Percentiles rank a stretch among this genome's conserved stretches.
These are phyloP conservation scores for Hexactinellida sp. DNA, from an alignment of 37 sponge, comb jelly and placozoan species.

Conservation along the genomic window DNA sequence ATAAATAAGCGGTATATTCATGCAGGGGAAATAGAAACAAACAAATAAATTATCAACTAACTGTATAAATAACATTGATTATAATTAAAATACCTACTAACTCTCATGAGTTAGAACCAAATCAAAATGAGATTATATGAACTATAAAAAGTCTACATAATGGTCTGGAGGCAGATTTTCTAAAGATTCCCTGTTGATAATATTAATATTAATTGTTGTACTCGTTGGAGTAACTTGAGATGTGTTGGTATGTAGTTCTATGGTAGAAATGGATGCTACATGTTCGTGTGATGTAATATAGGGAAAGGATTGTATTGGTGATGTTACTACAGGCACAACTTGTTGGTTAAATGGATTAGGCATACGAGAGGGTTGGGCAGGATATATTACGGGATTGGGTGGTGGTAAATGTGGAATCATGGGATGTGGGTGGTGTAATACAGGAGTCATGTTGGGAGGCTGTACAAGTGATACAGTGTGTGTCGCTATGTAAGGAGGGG, in stretches of 20 bases:
- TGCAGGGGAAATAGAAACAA: too few relatives aligned
- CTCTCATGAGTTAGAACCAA: background rate
- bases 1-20: background rate
- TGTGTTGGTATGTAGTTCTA: background rate
- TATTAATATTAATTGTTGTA: conserved; percentile 10
- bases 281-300: background rate
- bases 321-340: background rate
- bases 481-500: background rate
- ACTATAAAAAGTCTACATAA: background rate
- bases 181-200: background rate
- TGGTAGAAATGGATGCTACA: background rate
- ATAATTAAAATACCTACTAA: too few relatives aligned
- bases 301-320: background rate
- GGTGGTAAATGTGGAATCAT: background rate
- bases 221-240: background rate
- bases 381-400: background rate
- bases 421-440: background rate
- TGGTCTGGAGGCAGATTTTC: background rate
- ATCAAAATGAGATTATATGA: background rate
- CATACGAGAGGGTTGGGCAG: background rate
- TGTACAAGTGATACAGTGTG: background rate
- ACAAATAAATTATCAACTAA: too few relatives aligned
- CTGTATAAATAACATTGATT: too few relatives aligned
- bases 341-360: background rate
- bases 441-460: background rate